Percentiles rank a stretch among this genome's conserved stretches.
These are phyloP conservation scores for Hyles vespertilio DNA, from an alignment of 1,140 invertebrate genomes.

Conservation along the genomic window DNA sequence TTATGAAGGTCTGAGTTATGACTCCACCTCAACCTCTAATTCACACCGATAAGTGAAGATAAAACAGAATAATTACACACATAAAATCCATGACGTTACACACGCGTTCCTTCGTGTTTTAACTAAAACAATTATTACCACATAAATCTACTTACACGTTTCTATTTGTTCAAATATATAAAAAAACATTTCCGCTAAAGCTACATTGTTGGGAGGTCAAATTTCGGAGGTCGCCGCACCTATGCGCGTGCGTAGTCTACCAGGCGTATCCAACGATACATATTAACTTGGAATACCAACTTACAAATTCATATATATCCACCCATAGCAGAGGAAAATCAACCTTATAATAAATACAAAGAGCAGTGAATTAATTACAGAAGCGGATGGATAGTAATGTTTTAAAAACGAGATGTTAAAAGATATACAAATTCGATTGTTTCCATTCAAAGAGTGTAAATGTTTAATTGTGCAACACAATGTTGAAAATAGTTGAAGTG, in stretches of 20 bases:
- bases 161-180: too few relatives aligned
- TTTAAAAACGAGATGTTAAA: constrained; percentile 13
- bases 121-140: too few relatives aligned
- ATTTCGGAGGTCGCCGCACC: constrained; percentile 7
- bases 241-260: not conserved
- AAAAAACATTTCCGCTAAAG: too few relatives aligned
- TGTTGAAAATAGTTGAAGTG: constrained; percentile 3
- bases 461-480: constrained; percentile 41
- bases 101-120: too few relatives aligned
- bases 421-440: constrained; percentile 35
- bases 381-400: not conserved
- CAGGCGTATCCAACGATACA: constrained; percentile 8
- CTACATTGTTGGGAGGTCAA: not conserved
- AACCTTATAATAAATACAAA: too few relatives aligned
- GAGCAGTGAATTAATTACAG: not conserved
- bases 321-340: too few relatives aligned
- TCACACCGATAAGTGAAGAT: too few relatives aligned
- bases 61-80: too few relatives aligned
- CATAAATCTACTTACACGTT: too few relatives aligned
- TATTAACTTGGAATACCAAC: constrained; percentile 1
- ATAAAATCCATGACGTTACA: too few relatives aligned
- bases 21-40: too few relatives aligned
- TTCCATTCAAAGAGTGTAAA: constrained; percentile 46
- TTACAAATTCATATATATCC: not conserved
- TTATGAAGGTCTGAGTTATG: too few relatives aligned